phyloP scores from a whole-genome alignment of 2,113 vertebrate genomes.

The Ellobius talpinus region DNA sequence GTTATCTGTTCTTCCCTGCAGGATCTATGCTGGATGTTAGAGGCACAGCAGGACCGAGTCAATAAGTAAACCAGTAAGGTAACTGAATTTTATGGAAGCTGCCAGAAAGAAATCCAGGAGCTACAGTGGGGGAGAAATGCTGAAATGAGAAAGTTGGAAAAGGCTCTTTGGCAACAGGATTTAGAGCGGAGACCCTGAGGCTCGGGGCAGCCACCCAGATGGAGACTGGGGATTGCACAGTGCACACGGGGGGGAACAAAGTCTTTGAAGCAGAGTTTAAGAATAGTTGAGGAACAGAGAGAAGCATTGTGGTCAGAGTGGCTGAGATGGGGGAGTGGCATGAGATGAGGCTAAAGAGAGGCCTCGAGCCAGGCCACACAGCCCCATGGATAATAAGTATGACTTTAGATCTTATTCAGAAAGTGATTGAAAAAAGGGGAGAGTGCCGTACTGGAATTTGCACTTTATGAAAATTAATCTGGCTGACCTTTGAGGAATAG shows the following conservation, averaged over 20 bases:
- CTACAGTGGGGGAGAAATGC: neutral
- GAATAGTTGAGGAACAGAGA: neutral
- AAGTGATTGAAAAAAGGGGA: neutral
- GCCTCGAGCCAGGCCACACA: too few species aligned
- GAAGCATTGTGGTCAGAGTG: neutral
- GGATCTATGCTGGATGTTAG: neutral
- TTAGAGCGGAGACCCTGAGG: neutral
- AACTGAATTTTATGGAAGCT: neutral
- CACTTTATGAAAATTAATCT: neutral
- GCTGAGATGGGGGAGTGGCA: neutral
- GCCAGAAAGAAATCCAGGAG: neutral
- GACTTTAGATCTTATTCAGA: neutral
- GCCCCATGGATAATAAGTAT: neutral
- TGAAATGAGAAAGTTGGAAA: neutral
- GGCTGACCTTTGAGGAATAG: neutral
- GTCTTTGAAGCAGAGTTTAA: neutral
- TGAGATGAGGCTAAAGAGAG: neutral
- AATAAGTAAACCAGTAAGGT: neutral
- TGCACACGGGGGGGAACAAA: neutral
- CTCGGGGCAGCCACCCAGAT: neutral
- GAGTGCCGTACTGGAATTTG: neutral
- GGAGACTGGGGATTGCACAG: neutral
- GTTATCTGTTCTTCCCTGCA: neutral
- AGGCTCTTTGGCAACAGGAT: neutral
- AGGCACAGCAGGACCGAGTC: neutral